Evolutionary conservation across 92 coral and sea anemone genomes (phyloP).

Genomic region (Scolanthus callimorphus): DNA sequence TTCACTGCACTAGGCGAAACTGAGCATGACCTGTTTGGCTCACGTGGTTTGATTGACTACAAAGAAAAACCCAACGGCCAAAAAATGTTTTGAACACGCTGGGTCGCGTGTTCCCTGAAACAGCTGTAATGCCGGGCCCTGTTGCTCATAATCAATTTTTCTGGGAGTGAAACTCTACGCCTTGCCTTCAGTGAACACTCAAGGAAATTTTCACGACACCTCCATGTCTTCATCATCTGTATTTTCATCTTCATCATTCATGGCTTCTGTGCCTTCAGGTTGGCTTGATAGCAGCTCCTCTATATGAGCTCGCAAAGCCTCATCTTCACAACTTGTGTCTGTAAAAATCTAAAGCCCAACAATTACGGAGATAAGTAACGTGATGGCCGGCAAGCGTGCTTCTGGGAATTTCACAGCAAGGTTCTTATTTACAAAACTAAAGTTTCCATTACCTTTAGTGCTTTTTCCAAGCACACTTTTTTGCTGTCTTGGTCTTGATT

Average conservation of each 20-base stretch:
- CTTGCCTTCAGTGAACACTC: too few relatives aligned
- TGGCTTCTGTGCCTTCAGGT: slow-evolving; percentile 40
- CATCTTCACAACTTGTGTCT: slow-evolving; percentile 64
- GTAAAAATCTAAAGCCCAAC: slow-evolving; percentile 41
- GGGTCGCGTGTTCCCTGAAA: too few relatives aligned
- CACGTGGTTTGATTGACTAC: too few relatives aligned
- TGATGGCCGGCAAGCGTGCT: neutral
- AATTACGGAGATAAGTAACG: too few relatives aligned
- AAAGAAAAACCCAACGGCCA: too few relatives aligned
- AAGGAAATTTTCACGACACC: neutral
- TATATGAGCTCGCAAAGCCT: slow-evolving; percentile 77
- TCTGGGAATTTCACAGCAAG: neutral
- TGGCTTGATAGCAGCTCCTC: slow-evolving; percentile 62
- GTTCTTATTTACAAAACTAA: neutral
- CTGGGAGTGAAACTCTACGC: too few relatives aligned
- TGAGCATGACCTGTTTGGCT: too few relatives aligned
- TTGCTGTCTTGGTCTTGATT: slow-evolving; percentile 48
- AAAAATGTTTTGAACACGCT: too few relatives aligned
- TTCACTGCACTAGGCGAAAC: too few relatives aligned
- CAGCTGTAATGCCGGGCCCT: too few relatives aligned
- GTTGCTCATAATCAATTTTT: too few relatives aligned
- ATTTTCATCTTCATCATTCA: slow-evolving; percentile 43
- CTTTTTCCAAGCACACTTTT: slow-evolving; percentile 73
- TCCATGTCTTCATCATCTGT: slow-evolving; percentile 41
- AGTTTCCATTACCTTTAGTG: slow-evolving; percentile 54